Evolutionary conservation across 1,140 invertebrate genomes (phyloP).

Genomic region (Bacillus rossius): DNA sequence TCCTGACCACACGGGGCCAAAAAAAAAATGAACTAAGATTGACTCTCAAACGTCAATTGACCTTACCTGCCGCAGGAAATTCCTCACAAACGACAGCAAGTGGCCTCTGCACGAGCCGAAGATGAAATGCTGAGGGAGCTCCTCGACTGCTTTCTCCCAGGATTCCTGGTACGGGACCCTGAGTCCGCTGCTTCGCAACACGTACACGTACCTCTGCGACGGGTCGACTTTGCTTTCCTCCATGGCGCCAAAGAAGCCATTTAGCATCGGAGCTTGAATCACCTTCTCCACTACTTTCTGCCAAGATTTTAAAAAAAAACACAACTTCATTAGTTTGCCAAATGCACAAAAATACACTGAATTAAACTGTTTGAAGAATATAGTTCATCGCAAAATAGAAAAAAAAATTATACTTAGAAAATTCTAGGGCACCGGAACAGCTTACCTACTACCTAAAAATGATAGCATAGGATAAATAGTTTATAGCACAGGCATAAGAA

Average conservation of each 20-base stretch:
- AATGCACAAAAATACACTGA: too few species aligned
- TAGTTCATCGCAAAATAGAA: too few species aligned
- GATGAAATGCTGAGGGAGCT: slow-evolving; percentile 58
- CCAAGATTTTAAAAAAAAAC: slow-evolving; percentile 22
- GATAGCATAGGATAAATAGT: too few species aligned
- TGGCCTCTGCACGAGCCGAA: slow-evolving; percentile 52
- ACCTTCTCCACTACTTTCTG: slow-evolving; percentile 60
- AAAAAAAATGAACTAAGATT: neutral
- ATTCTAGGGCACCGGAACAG: too few species aligned
- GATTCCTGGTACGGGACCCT: slow-evolving; percentile 48
- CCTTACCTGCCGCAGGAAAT: slow-evolving; percentile 37
- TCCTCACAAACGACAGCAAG: slow-evolving; percentile 48
- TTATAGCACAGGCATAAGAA: too few species aligned
- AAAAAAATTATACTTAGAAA: too few species aligned
- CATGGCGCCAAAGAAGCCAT: slow-evolving; percentile 58
- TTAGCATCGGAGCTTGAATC: slow-evolving; percentile 56
- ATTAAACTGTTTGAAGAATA: too few species aligned
- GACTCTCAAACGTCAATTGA: slow-evolving; percentile 22
- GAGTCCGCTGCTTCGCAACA: slow-evolving; percentile 53
- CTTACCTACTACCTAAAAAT: too few species aligned
- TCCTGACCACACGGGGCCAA: neutral
- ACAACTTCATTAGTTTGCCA: neutral
- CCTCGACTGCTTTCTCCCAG: slow-evolving; percentile 43
- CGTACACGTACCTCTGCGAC: slow-evolving; percentile 56
- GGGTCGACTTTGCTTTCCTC: slow-evolving; percentile 39